Evolutionary conservation across 2,888 invertebrate species (phyloP).

Genomic region (Agrenia bidenticulata): DNA sequence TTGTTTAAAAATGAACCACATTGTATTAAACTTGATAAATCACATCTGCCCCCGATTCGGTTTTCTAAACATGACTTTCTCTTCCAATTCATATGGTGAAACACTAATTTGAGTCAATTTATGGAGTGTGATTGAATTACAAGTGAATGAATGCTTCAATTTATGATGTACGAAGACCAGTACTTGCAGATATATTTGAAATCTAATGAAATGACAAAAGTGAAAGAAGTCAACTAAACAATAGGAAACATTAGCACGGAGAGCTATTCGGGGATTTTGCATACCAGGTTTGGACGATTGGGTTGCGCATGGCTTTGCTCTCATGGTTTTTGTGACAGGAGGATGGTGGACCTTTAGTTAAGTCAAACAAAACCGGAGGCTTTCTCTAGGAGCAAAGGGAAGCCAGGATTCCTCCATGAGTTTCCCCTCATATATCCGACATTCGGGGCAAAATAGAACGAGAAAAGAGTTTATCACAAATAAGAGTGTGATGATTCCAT

Average conservation of each 20-base stretch:
- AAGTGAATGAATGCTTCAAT: too few relatives aligned
- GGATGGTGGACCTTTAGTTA: neutral
- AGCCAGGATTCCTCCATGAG: too few relatives aligned
- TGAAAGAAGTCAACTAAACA: constrained; percentile 8
- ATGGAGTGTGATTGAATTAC: too few relatives aligned
- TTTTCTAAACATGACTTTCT: too few relatives aligned
- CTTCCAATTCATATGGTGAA: too few relatives aligned
- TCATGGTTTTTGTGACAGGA: neutral
- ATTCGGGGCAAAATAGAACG: constrained; percentile 15
- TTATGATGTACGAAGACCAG: too few relatives aligned
- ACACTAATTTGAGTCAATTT: too few relatives aligned
- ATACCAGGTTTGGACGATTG: neutral
- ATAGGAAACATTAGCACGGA: too few relatives aligned
- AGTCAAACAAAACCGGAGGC: constrained; percentile 1
- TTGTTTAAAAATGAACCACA: too few relatives aligned
- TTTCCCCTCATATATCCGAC: neutral
- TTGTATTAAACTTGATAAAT: too few relatives aligned
- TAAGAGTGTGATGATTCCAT: constrained; percentile 26
- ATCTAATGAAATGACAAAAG: constrained; percentile 1
- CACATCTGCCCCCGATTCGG: too few relatives aligned
- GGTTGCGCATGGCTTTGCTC: constrained; percentile 14
- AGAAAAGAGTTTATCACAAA: constrained; percentile 4
- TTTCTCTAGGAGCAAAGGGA: neutral
- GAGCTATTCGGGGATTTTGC: neutral
- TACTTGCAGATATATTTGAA: neutral